These are phyloP conservation scores for Ormyrus nitidulus DNA, from an alignment of 2,888 invertebrate species.

Conservation along the genomic window DNA sequence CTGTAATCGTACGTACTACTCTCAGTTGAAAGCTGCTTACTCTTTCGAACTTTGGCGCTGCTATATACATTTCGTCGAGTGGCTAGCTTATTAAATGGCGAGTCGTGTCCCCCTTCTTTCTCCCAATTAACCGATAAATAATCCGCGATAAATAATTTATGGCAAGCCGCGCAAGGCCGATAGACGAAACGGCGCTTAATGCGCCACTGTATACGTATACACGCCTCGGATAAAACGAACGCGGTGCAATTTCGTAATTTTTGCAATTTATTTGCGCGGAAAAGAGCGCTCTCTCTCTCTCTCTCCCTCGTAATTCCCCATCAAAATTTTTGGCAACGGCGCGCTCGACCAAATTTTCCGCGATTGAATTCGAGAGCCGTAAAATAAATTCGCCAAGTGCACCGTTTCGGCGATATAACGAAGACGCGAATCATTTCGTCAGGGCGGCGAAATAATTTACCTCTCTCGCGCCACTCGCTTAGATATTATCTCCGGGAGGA, in stretches of 20 bases:
- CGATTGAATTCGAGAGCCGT: constrained; percentile 33
- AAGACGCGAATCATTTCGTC: background rate
- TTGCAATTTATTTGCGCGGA: constrained; percentile 14
- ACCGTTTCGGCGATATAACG: background rate
- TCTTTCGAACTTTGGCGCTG: constrained; percentile 20
- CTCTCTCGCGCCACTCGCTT: constrained; percentile 8
- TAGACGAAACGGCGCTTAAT: no score
- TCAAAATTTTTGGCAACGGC: constrained; percentile 35
- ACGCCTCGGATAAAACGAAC: no score
- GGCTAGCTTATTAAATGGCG: no score
- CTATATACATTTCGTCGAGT: constrained; percentile 6
- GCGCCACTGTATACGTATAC: no score
- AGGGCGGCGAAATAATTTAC: constrained; percentile 36
- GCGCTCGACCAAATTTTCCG: constrained; percentile 20
- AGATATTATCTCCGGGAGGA: background rate
- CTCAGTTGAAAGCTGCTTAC: constrained; percentile 71
- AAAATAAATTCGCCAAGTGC: constrained; percentile 37
- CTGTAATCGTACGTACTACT: constrained; percentile 79
- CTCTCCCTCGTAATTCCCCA: background rate
- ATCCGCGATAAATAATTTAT: no score
- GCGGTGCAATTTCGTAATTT: constrained; percentile 11
- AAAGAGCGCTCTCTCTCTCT: background rate
- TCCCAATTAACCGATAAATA: no score
- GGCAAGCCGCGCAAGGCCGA: no score
- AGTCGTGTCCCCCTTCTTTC: no score